These are phyloP conservation scores for Tetrapedia diversipes DNA, from an alignment of 2,888 invertebrate genomes.

Conservation along the genomic window DNA sequence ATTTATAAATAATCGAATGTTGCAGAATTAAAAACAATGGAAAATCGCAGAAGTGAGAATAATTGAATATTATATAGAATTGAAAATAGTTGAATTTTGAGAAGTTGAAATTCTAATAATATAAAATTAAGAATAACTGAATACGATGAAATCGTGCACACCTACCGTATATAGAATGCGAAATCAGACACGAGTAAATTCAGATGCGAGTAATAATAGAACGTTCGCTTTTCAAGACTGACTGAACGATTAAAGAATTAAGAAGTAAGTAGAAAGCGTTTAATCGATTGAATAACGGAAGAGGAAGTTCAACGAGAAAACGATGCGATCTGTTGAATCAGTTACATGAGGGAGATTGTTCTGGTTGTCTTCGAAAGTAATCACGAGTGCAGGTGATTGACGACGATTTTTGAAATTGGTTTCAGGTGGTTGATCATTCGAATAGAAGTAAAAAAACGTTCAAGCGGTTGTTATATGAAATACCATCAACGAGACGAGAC, in stretches of 20 bases:
- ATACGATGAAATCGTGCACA: no score
- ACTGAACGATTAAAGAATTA: neutral
- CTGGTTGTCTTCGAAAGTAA: neutral
- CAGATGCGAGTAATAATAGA: no score
- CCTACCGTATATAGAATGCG: no score
- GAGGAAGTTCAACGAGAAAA: neutral
- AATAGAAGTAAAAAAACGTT: constrained; percentile 8
- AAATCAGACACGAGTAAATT: no score
- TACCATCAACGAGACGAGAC: neutral
- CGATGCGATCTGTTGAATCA: neutral
- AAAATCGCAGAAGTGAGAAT: no score
- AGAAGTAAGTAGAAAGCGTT: neutral
- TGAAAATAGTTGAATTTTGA: no score
- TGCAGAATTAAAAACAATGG: no score
- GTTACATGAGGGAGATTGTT: neutral
- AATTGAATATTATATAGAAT: no score
- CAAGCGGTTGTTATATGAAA: neutral
- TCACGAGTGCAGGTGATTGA: constrained; percentile 10
- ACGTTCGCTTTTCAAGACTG: neutral
- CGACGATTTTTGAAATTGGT: neutral
- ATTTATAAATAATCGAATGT: no score
- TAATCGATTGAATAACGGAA: neutral
- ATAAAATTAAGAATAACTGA: no score
- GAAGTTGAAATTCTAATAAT: no score
- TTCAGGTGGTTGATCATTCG: constrained; percentile 12